These are phyloP conservation scores for Delphinapterus leucas DNA, from an alignment of 2,113 vertebrate species.

Conservation along the genomic window DNA sequence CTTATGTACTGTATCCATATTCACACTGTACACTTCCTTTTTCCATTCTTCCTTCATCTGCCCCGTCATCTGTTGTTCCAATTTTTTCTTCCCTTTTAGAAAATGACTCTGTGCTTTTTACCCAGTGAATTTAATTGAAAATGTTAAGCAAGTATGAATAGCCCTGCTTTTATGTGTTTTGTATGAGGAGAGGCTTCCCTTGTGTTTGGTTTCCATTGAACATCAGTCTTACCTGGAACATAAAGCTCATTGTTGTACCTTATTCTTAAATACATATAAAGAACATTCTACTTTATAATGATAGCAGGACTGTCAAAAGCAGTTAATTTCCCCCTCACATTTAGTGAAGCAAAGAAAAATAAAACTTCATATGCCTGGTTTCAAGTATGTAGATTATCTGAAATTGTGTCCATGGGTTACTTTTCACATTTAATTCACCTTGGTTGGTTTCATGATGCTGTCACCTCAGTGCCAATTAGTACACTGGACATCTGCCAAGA, in stretches of 20 bases:
- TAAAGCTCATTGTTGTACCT: not conserved
- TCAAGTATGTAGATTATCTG: not conserved
- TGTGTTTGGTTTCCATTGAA: not conserved
- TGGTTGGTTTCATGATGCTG: not conserved
- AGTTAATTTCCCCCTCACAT: not conserved
- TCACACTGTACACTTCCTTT: not conserved
- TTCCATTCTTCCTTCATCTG: not conserved
- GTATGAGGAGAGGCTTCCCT: not conserved
- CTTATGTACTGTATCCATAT: not conserved
- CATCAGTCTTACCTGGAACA: not conserved
- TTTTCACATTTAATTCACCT: constrained; percentile 16
- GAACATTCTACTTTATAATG: not conserved
- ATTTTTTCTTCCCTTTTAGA: not conserved
- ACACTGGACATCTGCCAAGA: constrained; percentile 43
- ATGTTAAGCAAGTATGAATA: not conserved
- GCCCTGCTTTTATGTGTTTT: accelerated
- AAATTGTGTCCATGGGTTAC: not conserved
- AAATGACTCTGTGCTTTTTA: not conserved
- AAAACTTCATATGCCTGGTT: not conserved
- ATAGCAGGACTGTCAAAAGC: not conserved
- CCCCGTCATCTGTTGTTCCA: not conserved
- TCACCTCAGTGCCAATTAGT: constrained; percentile 26
- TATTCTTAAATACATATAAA: not conserved
- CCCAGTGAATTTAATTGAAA: not conserved
- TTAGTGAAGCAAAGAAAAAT: not conserved